Percentiles rank a stretch among this genome's conserved stretches.
Evolutionary conservation across 64 coral and sea anemone species (phyloP).

Genomic region (Exaiptasia diaphana): DNA sequence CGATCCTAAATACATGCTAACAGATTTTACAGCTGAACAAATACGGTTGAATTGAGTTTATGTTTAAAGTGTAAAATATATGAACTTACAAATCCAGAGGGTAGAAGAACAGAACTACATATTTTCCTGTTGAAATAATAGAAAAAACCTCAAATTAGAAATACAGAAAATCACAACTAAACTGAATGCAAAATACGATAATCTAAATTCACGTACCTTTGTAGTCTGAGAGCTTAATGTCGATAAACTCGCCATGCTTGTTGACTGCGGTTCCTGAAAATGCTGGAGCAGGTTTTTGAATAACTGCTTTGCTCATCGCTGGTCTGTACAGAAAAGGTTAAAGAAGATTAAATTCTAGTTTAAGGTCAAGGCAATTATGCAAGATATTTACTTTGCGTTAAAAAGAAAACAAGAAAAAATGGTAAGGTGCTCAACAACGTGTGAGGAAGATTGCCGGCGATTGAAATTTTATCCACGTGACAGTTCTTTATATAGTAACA

Average conservation of each 20-base stretch:
- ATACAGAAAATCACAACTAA: not conserved
- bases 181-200: no score
- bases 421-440: not conserved
- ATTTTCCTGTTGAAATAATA: slow-evolving; percentile 72
- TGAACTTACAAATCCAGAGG: slow-evolving; percentile 96
- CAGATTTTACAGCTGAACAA: no score
- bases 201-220: slow-evolving; percentile 98
- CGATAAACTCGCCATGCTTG: slow-evolving; percentile 72
- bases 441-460: not conserved
- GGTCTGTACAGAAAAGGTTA: slow-evolving; percentile 44
- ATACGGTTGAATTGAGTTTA: no score
- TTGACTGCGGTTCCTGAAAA: slow-evolving; percentile 88
- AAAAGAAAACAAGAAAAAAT: not conserved
- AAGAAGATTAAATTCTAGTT: not conserved
- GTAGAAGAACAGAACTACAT: slow-evolving; percentile 93
- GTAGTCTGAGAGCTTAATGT: slow-evolving; percentile 88
- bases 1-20: no score
- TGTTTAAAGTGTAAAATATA: no score
- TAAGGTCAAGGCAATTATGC: not conserved
- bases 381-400: not conserved
- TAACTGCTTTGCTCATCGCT: slow-evolving; percentile 86
- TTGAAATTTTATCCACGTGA: not conserved
- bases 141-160: slow-evolving; percentile 7
- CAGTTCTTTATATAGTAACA: slow-evolving; percentile 2
- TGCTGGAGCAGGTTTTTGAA: slow-evolving; percentile 89